A percentile compares a stretch with the other conserved stretches of the same genome.
These are phyloP conservation scores for Artemia sinica DNA, from an alignment of 2,888 invertebrate species.

Conservation along the genomic window DNA sequence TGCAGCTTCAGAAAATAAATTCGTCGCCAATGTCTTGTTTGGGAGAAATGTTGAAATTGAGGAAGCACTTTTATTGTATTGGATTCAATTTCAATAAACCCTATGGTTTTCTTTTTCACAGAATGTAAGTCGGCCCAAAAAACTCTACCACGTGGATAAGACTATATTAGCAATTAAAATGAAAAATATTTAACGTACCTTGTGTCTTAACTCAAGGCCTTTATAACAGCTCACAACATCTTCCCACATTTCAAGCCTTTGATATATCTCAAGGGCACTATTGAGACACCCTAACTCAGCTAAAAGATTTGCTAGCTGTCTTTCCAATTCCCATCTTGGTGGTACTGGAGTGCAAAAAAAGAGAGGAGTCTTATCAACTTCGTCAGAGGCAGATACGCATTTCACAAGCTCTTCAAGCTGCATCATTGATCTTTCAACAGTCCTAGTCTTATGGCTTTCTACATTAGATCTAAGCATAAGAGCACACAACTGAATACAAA, in stretches of 20 bases:
- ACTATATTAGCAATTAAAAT: too few species aligned
- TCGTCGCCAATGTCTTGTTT: neutral
- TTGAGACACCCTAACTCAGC: constrained; percentile 64
- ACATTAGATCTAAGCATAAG: constrained; percentile 55
- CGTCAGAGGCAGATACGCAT: neutral
- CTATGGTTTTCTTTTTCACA: too few species aligned
- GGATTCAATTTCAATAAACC: too few species aligned
- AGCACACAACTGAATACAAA: constrained; percentile 56
- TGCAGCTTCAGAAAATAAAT: neutral
- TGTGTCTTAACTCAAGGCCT: constrained; percentile 59
- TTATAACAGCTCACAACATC: constrained; percentile 82
- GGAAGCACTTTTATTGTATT: too few species aligned
- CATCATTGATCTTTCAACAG: constrained; percentile 68
- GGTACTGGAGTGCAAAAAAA: constrained; percentile 54
- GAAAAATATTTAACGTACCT: constrained; percentile 36
- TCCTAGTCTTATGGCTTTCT: constrained; percentile 57
- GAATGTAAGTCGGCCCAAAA: too few species aligned
- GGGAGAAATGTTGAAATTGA: neutral
- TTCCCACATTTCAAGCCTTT: constrained; percentile 67
- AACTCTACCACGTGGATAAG: too few species aligned
- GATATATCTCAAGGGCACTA: constrained; percentile 60
- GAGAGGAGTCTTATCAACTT: constrained; percentile 35
- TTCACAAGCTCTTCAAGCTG: constrained; percentile 50
- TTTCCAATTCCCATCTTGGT: constrained; percentile 53
- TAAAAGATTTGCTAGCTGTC: constrained; percentile 57